A percentile compares a stretch with the other conserved stretches of the same genome.
phyloP scores from a whole-genome alignment of 35 echinoderm and acorn worm genomes.

The Holothuria glaberrima region DNA sequence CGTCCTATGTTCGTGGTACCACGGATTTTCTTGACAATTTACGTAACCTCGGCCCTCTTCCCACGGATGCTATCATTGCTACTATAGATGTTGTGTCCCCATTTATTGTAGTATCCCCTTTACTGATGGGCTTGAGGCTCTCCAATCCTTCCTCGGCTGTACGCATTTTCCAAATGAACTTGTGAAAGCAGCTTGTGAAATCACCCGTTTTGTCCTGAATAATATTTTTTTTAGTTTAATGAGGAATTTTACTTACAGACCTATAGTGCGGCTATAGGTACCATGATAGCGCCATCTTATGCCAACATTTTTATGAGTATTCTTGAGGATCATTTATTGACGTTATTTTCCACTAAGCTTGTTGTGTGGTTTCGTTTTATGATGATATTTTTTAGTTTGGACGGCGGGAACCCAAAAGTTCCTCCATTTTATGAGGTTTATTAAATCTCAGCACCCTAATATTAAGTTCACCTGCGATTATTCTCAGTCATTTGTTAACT shows the following conservation, averaged over 20 bases:
- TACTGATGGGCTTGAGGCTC: background rate
- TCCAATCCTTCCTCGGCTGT: background rate
- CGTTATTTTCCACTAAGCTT: background rate
- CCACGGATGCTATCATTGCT: background rate
- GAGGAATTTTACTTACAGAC: background rate
- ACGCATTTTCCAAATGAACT: background rate
- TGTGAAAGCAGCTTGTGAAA: background rate
- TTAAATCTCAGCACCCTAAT: no score
- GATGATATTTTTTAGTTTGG: background rate
- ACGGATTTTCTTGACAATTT: slow-evolving; percentile 16
- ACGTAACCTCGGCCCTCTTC: background rate
- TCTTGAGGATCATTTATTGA: no score
- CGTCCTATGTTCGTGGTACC: background rate
- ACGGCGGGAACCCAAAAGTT: background rate
- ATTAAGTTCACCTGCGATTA: background rate
- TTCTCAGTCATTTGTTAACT: background rate
- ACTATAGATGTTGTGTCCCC: slow-evolving; percentile 27
- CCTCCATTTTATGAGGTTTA: background rate
- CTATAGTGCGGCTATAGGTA: no score
- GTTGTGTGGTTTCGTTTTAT: background rate
- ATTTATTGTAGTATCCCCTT: slow-evolving; percentile 13
- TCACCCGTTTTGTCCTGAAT: slow-evolving; percentile 10
- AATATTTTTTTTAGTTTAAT: background rate
- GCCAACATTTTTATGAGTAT: no score
- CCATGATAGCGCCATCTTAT: no score